Evolutionary conservation across 2,888 invertebrate species (phyloP).

Genomic region (Microchrysa polita): DNA sequence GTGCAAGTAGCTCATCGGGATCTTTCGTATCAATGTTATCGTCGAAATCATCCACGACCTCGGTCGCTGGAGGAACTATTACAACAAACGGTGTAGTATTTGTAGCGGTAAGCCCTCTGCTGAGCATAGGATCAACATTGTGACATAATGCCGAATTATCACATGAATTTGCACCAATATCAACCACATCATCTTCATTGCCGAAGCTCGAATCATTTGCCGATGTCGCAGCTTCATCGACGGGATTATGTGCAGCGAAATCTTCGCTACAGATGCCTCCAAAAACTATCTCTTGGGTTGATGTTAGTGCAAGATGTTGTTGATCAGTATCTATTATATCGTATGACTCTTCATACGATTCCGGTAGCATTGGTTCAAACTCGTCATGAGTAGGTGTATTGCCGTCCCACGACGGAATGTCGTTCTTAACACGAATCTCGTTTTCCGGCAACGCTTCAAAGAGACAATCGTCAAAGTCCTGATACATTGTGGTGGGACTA

Average conservation of each 20-base stretch:
- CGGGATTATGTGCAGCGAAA: background rate
- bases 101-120: background rate
- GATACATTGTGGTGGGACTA: background rate
- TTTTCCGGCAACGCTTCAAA: background rate
- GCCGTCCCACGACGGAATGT: background rate
- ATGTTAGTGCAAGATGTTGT: background rate
- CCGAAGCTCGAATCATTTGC: background rate
- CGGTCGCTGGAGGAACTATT: no score
- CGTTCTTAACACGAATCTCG: background rate
- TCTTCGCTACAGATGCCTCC: constrained; percentile 22
- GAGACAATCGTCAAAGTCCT: background rate
- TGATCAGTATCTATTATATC: background rate
- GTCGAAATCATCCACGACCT: background rate
- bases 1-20: background rate
- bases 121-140: constrained; percentile 14
- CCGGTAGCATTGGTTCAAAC: background rate
- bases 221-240: background rate
- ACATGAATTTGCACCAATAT: background rate
- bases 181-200: background rate
- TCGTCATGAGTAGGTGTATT: background rate
- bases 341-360: constrained; percentile 18
- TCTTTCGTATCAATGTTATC: background rate
- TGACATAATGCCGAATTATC: background rate
- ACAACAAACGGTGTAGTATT: no score
- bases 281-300: constrained; percentile 29